Evolutionary conservation across 1,140 invertebrate species (phyloP), one percentile per base, ranked within the genome.

Genomic region (Diabrotica undecimpunctata): DNA sequence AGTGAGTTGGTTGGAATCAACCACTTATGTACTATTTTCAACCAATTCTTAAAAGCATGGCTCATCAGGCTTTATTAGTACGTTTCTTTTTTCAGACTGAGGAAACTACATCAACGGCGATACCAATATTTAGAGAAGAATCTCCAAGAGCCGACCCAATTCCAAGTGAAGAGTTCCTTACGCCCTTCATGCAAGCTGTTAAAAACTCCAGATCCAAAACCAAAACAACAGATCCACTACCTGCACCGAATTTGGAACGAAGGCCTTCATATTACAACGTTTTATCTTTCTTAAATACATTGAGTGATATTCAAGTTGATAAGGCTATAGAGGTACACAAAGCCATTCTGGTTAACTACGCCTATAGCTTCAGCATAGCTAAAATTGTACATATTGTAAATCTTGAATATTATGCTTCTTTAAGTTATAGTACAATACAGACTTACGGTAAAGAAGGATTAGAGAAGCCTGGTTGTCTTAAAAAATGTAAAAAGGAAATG

Each of bases 231-330:
- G 25, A 25, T 1, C 25, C 25, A 25, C 25, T 25, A 25, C 25
- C 25, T 25, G 3, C 41, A n/a, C 41, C 36, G 12, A 51, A 58
- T 62, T 55, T 61, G 6, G 37, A 54, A 14, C 56, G 12, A 25
- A 70, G 69, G 8, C 64, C 66, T 3, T 70, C 69, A 8, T 70
- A 64, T 37, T 70, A 66, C 59, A 70, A 70, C 59, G 58, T 70
- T 3, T 13, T 70, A 11, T 54, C 10, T 55, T 70, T 70, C 51
- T 61, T 70, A 54, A 66, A 70, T 38, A 63, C 35, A 25, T 37
- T 70, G 14, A 61, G 46, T 12, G 61, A 65, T 13, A 54, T 67
- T 11, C 64, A 65, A 41, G 46, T 63, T 14, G 69, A 70, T 39
- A 61, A 37, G 7, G 57, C 65, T n/a, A 25, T 65, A n/a, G 69